These are phyloP conservation scores for Prochilodus magdalenae DNA, from an alignment of 2,113 vertebrate genomes.

Conservation along the genomic window DNA sequence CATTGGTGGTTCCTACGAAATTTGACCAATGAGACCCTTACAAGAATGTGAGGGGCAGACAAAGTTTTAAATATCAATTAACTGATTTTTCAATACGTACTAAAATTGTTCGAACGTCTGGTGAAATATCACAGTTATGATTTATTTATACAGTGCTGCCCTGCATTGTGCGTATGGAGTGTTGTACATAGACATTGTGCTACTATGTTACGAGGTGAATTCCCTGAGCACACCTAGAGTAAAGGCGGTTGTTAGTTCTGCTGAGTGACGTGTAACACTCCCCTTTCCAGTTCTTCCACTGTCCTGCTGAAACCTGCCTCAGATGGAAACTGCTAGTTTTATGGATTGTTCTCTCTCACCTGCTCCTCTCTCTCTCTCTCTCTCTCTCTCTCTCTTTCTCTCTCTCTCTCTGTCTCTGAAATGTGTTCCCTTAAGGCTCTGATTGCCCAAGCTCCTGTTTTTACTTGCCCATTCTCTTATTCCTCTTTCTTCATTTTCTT, in stretches of 20 bases:
- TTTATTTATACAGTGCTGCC: not conserved
- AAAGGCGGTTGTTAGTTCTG: not conserved
- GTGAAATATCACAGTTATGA: too few relatives aligned
- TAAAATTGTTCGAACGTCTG: not conserved
- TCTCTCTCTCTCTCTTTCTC: constrained; percentile 43
- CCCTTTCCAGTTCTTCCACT: constrained; percentile 49
- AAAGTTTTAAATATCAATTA: too few relatives aligned
- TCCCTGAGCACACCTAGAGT: not conserved
- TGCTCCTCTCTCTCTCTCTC: constrained; percentile 41
- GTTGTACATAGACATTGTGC: not conserved
- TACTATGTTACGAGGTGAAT: not conserved
- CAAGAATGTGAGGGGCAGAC: too few relatives aligned
- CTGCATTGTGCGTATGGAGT: not conserved
- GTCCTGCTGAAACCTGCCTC: constrained; percentile 61
- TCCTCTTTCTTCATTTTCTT: not conserved
- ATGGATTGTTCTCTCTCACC: constrained; percentile 33
- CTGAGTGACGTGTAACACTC: constrained; percentile 11
- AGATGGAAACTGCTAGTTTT: constrained; percentile 35
- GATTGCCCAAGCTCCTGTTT: constrained; percentile 6
- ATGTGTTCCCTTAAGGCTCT: constrained; percentile 34
- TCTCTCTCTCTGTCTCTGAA: constrained; percentile 52
- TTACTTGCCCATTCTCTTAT: constrained; percentile 24
- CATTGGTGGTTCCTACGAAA: too few relatives aligned
- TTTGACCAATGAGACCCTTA: too few relatives aligned
- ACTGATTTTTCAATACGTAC: too few relatives aligned